These are phyloP conservation scores for Agrochola lychnidis DNA, from an alignment of 2,888 invertebrate genomes.

Conservation along the genomic window DNA sequence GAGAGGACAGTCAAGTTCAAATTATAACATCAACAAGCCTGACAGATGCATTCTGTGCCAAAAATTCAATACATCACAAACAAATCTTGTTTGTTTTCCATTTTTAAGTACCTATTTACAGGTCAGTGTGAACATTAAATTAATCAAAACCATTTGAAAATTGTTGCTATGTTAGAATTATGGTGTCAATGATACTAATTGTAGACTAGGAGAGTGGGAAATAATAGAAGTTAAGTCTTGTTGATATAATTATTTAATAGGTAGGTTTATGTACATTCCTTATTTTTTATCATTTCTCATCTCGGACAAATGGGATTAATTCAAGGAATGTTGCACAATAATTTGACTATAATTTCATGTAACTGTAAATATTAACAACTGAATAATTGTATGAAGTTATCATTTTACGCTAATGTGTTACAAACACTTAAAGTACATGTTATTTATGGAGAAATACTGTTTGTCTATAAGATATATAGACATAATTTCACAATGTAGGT, in stretches of 20 bases:
- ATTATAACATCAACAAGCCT: slow-evolving; percentile 15
- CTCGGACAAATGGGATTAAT: slow-evolving; percentile 71
- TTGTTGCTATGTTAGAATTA: slow-evolving; percentile 1
- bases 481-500: slow-evolving; percentile 70
- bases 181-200: slow-evolving; percentile 4
- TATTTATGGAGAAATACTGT: slow-evolving; percentile 69
- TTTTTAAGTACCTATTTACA: neutral
- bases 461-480: slow-evolving; percentile 68
- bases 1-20: slow-evolving; percentile 25
- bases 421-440: slow-evolving; percentile 74
- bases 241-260: slow-evolving; percentile 82
- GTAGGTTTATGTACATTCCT: slow-evolving; percentile 86
- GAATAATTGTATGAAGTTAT: slow-evolving; percentile 64
- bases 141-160: neutral
- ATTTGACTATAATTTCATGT: slow-evolving; percentile 70
- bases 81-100: slow-evolving; percentile 2
- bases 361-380: slow-evolving; percentile 57
- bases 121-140: neutral
- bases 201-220: slow-evolving; percentile 52
- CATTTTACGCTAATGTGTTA: slow-evolving; percentile 71
- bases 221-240: slow-evolving; percentile 64
- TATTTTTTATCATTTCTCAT: slow-evolving; percentile 72
- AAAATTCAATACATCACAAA: slow-evolving; percentile 19
- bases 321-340: slow-evolving; percentile 86
- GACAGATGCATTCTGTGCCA: slow-evolving; percentile 28